phyloP scores from a whole-genome alignment of 1,140 invertebrate species.

The Lasioglossum albipes region DNA sequence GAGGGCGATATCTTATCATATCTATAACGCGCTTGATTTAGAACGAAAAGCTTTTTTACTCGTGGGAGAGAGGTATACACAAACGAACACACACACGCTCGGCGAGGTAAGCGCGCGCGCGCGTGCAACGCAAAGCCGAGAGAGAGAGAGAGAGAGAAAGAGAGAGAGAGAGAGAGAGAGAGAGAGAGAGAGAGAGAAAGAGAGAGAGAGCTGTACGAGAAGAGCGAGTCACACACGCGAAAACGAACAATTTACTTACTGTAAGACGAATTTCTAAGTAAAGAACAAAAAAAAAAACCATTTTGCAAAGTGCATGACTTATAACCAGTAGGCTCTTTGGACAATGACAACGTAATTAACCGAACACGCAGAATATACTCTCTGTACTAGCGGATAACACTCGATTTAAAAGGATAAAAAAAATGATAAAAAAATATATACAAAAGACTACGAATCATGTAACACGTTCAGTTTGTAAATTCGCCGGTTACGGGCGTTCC shows the following conservation, averaged over 20 bases:
- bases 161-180: too few relatives aligned
- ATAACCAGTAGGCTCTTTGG: constrained; percentile 56
- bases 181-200: too few relatives aligned
- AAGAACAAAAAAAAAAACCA: constrained; percentile 28
- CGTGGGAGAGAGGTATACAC: constrained; percentile 48
- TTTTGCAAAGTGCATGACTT: constrained; percentile 69
- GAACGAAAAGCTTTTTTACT: constrained; percentile 73
- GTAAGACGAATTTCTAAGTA: constrained; percentile 72
- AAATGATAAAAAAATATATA: constrained; percentile 14
- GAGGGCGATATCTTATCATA: constrained; percentile 66
- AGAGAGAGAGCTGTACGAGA: too few relatives aligned
- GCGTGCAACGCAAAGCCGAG: too few relatives aligned
- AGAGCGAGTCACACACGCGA: constrained; percentile 25
- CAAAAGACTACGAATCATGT: constrained; percentile 62
- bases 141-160: too few relatives aligned
- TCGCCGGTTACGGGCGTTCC: constrained; percentile 47
- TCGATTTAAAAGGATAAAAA: constrained; percentile 44
- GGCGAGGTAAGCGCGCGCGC: too few relatives aligned
- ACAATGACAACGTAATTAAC: constrained; percentile 55
- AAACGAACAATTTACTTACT: constrained; percentile 52
- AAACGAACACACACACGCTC: not conserved
- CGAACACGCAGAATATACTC: constrained; percentile 45
- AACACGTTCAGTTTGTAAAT: constrained; percentile 65
- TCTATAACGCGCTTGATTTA: constrained; percentile 73
- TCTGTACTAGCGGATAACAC: constrained; percentile 62